Percentiles rank a stretch among this genome's conserved stretches.
Conservation (phyloP, 2,888 invertebrate genomes). For the Petrolisthes cinctipes region DNA sequence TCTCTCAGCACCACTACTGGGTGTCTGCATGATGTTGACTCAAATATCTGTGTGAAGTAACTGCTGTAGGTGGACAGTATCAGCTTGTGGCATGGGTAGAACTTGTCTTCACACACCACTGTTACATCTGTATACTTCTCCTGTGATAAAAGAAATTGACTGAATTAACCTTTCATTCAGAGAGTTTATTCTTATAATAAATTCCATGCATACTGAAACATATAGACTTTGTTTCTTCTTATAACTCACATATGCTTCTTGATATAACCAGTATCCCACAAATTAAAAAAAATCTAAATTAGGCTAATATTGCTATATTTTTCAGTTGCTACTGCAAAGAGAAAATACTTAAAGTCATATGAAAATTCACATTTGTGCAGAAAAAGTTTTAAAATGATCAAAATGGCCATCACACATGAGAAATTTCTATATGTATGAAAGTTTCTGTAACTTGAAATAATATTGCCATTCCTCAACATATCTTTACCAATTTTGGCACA, state of each 20-base stretch:
- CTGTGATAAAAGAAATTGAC: constrained; percentile 36
- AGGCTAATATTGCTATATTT: too few species aligned
- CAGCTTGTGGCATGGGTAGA: constrained; percentile 56
- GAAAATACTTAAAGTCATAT: too few species aligned
- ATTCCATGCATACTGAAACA: not conserved
- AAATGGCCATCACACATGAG: too few species aligned
- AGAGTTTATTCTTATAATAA: not conserved
- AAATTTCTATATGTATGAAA: too few species aligned
- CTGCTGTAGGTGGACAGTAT: constrained; percentile 58
- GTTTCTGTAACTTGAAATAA: too few species aligned
- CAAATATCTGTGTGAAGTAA: constrained; percentile 60
- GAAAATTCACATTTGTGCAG: too few species aligned
- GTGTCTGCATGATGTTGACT: constrained; percentile 61
- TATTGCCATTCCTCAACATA: too few species aligned
- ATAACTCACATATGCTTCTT: not conserved
- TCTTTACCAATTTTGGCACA: too few species aligned
- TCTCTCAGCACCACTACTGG: constrained; percentile 61
- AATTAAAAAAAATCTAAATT: too few species aligned
- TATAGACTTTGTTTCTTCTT: not conserved
- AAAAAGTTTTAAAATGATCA: too few species aligned
- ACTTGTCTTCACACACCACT: constrained; percentile 57
- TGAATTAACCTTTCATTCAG: not conserved
- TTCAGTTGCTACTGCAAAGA: too few species aligned
- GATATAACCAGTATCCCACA: too few species aligned
- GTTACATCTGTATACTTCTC: constrained; percentile 63